Percentiles rank a stretch among this genome's conserved stretches.
phyloP scores from a whole-genome alignment of 2,797 vertebrate genomes.

The Oophaga sylvatica region DNA sequence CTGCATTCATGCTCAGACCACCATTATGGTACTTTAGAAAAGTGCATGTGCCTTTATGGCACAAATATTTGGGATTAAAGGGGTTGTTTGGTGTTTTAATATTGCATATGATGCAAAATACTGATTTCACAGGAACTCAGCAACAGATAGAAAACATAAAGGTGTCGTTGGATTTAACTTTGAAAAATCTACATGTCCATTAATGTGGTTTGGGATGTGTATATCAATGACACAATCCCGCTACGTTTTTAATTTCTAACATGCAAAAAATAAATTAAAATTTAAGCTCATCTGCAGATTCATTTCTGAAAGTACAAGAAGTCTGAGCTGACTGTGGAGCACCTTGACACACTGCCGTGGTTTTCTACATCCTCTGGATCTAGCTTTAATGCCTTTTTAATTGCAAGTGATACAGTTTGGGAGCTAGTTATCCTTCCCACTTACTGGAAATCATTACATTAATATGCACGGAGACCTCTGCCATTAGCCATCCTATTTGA shows the following conservation, averaged over 20 bases:
- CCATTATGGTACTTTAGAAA: too few species aligned
- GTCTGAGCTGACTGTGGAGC: not conserved
- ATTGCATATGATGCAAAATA: too few species aligned
- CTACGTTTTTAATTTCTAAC: not conserved
- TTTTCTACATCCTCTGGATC: slow-evolving; percentile 28
- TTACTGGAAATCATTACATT: slow-evolving; percentile 53
- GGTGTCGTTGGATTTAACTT: too few species aligned
- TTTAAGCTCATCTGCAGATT: not conserved
- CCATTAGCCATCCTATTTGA: slow-evolving; percentile 38
- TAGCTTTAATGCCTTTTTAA: slow-evolving; percentile 55
- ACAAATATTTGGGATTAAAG: too few species aligned
- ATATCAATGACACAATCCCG: too few species aligned
- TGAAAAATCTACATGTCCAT: too few species aligned
- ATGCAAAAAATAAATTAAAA: not conserved
- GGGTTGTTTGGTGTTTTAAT: too few species aligned
- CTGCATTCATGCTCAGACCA: too few species aligned
- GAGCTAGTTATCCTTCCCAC: slow-evolving; percentile 37
- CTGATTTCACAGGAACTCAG: too few species aligned
- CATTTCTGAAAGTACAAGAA: slow-evolving; percentile 21
- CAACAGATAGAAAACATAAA: too few species aligned
- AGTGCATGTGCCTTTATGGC: too few species aligned
- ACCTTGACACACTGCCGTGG: slow-evolving; percentile 16
- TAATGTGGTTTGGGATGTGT: too few species aligned
- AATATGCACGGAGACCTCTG: slow-evolving; percentile 53
- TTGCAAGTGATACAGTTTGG: slow-evolving; percentile 34